Percentiles rank a stretch among this genome's conserved stretches.
phyloP scores from a whole-genome alignment of 2,888 invertebrate genomes.

The Eueremaeus valkanovi region DNA sequence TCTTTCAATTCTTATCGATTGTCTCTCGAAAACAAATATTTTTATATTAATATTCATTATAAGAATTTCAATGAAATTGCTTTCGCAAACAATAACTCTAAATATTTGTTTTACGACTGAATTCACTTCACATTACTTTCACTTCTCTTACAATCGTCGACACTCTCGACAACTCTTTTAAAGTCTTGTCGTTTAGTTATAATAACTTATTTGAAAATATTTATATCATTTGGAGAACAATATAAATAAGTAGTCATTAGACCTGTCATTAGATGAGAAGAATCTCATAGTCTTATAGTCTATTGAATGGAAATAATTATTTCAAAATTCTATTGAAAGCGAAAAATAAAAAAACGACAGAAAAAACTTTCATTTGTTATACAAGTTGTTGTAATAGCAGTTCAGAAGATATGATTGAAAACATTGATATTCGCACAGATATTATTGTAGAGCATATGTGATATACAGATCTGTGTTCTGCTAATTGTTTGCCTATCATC shows the following conservation, averaged over 20 bases:
- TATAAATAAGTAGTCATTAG: too few species aligned
- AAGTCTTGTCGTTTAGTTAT: not conserved
- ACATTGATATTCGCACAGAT: too few species aligned
- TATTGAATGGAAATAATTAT: too few species aligned
- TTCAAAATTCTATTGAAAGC: too few species aligned
- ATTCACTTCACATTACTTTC: slow-evolving; percentile 6
- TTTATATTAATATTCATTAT: not conserved
- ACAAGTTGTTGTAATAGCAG: not conserved
- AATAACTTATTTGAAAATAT: not conserved
- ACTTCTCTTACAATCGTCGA: not conserved
- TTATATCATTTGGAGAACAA: too few species aligned
- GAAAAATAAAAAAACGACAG: too few species aligned
- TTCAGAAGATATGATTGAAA: not conserved
- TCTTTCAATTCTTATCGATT: not conserved
- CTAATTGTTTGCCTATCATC: slow-evolving; percentile 20
- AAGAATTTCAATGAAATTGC: not conserved
- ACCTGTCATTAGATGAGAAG: too few species aligned
- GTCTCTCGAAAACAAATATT: not conserved
- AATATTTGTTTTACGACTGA: slow-evolving; percentile 18
- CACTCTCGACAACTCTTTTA: not conserved
- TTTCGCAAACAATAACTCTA: slow-evolving; percentile 2
- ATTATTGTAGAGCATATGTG: not conserved
- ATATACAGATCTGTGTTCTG: not conserved
- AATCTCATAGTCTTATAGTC: too few species aligned
- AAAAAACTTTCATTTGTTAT: not conserved